Evolutionary conservation across 2,888 invertebrate species (phyloP).

Genomic region (Phrixothrix hirtus): DNA sequence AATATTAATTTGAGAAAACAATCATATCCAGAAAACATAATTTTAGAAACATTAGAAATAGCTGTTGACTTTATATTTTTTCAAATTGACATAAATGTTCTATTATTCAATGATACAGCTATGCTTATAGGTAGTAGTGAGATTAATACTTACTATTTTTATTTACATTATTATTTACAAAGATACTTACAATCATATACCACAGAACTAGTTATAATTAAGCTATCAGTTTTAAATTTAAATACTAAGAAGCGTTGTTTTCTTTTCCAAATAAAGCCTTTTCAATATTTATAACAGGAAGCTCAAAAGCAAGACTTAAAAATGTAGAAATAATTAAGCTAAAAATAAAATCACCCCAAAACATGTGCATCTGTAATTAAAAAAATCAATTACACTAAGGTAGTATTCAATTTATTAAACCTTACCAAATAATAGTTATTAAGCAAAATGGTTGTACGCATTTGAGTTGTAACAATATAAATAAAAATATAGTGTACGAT

Average conservation of each 20-base stretch:
- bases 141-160: no score
- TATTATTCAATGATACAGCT: no score
- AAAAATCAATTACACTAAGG: neutral
- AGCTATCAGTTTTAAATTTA: no score
- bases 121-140: neutral
- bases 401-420: neutral
- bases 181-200: no score
- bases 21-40: no score
- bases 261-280: neutral
- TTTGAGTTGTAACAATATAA: slow-evolving; percentile 27
- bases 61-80: no score
- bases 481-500: slow-evolving; percentile 55
- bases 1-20: no score
- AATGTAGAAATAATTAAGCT: slow-evolving; percentile 4
- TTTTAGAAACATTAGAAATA: no score
- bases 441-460: slow-evolving; percentile 38
- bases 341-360: slow-evolving; percentile 18
- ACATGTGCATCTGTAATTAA: slow-evolving; percentile 11
- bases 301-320: slow-evolving; percentile 7
- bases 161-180: no score
- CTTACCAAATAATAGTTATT: slow-evolving; percentile 42
- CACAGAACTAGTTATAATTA: no score
- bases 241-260: neutral
- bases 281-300: slow-evolving; percentile 6
- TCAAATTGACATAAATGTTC: no score